Base-by-base conservation (phyloP, 1,140 invertebrate species). In the Brachionus koreanus region DNA sequence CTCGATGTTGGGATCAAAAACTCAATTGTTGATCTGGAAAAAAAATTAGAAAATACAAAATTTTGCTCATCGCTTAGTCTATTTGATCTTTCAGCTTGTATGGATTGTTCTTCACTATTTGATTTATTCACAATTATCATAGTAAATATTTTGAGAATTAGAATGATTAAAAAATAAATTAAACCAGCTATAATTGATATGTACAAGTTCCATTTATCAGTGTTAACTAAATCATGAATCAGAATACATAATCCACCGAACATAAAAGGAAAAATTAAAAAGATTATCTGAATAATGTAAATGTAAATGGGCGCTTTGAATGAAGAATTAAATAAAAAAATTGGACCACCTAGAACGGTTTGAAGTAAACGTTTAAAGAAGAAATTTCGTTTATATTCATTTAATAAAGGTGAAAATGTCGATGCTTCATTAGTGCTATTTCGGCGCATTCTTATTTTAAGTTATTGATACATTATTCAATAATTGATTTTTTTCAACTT, bases 321-420 rank as follows among this genome's bases (percentile, higher is more conserved):
- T 25, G 86, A 85, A 29, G 87, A 79, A 52, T 84, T 85, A 35
- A 89, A 83, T 72, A 87, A 87, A 10, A 79, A 35, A 4, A 79
- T 43, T 12, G 87, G 85, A 19, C 89, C 89, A 12, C 88, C 89
- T 9, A 89, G 83, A 57, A 90, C 84, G 1, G 88, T 90, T 85
- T 89, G 88, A 10, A 87, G 85, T 43, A 89, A 85, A 49, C 89
- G 83, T 75, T 88, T 88, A 39, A 84, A 84, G 10, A 90, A 86
- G 83, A 89, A 90, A 63, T 87, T 85, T 63, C 85, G 86, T 83
- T 89, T 89, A 81, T 89, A 89, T 42, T 89, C 87, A 84, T 88
- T 90, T 29, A 90, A 83, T 35, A 90, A 82, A n/a, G 89, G 88
- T 2, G 76, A 57, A 16, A 49, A 77, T 57, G 74, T 57, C 7